Conservation (phyloP, 2,888 invertebrate species). For the Arge pagana region DNA sequence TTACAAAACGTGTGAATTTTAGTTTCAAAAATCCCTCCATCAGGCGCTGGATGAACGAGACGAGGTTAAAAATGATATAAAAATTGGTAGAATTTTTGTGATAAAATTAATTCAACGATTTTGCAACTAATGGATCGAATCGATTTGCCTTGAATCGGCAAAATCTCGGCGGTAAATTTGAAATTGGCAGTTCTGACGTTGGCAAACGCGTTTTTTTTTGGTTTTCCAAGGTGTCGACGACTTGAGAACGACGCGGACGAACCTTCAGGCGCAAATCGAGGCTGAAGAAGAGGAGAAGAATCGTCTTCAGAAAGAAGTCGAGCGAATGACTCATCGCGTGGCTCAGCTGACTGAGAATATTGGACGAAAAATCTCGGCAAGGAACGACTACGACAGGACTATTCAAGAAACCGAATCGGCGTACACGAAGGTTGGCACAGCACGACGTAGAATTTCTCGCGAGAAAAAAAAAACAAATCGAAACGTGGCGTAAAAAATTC, state of each 20-base stretch:
- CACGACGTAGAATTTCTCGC: too few relatives aligned
- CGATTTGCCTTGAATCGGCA: too few relatives aligned
- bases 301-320: constrained; percentile 49
- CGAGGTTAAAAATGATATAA: too few relatives aligned
- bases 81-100: too few relatives aligned
- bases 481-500: too few relatives aligned
- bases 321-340: constrained; percentile 49
- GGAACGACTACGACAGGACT: constrained; percentile 51
- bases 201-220: neutral
- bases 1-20: too few relatives aligned
- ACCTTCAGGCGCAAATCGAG: constrained; percentile 48
- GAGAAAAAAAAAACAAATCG: too few relatives aligned
- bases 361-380: constrained; percentile 45
- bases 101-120: neutral
- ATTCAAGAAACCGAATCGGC: constrained; percentile 53
- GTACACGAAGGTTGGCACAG: constrained; percentile 46
- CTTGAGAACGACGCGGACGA: constrained; percentile 45
- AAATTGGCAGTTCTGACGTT: neutral
- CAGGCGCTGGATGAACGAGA: too few relatives aligned
- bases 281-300: constrained; percentile 50
- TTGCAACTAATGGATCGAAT: neutral
- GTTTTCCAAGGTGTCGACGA: constrained; percentile 48
- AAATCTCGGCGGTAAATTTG: too few relatives aligned
- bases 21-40: too few relatives aligned
- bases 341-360: constrained; percentile 48